Evolutionary conservation across 2,797 vertebrate species (phyloP).

Genomic region (Protosalanx chinensis): DNA sequence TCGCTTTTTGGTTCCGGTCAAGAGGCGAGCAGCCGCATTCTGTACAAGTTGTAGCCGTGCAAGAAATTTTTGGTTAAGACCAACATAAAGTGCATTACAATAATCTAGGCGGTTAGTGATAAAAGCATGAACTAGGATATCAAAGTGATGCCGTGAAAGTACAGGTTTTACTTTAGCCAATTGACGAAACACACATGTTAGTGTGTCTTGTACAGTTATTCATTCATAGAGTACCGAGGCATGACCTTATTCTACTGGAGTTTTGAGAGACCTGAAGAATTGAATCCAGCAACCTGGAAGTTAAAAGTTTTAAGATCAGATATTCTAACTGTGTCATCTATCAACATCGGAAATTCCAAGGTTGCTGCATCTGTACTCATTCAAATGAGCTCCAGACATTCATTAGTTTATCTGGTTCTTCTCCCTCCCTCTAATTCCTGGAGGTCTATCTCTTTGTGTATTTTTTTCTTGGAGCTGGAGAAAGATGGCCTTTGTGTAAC

Average conservation of each 20-base stretch:
- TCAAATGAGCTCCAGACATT: background rate
- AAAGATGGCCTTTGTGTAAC: no score
- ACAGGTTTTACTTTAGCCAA: no score
- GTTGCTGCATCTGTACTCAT: conserved; percentile 13
- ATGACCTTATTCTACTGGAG: background rate
- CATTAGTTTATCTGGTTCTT: conserved; percentile 11
- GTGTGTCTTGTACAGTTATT: no score
- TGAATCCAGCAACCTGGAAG: background rate
- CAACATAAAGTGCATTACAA: no score
- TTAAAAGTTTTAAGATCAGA: conserved; percentile 17
- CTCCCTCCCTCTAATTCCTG: background rate
- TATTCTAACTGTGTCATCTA: conserved; percentile 34
- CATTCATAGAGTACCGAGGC: background rate
- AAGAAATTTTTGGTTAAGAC: no score
- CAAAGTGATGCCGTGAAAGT: no score
- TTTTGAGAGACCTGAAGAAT: background rate
- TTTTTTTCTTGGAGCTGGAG: background rate
- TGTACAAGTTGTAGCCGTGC: no score
- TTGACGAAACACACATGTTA: background rate
- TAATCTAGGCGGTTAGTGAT: no score
- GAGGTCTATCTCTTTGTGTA: conserved; percentile 7
- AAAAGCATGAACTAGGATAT: no score
- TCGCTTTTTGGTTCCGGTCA: no score
- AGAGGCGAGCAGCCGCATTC: no score
- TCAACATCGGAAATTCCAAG: conserved; percentile 30